phyloP scores from a whole-genome alignment of 2,113 vertebrate genomes.

The Motacilla tschutschensis region DNA sequence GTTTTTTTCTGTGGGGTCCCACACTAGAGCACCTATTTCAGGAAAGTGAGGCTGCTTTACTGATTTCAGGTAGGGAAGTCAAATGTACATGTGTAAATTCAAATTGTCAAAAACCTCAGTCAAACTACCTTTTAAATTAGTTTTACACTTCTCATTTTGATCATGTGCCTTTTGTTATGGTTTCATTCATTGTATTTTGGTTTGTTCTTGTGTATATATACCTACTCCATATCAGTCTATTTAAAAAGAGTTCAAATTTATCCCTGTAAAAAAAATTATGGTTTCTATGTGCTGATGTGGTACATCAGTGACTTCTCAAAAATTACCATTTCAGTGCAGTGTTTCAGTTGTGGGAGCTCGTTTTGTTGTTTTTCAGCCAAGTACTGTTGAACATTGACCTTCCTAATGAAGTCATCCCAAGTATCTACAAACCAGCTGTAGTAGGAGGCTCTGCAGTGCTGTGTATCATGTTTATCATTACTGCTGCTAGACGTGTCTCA shows the following conservation, averaged over 20 bases:
- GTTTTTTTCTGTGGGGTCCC: neutral
- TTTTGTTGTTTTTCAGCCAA: neutral
- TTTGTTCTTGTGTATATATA: neutral
- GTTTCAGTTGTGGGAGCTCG: neutral
- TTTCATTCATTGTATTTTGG: neutral
- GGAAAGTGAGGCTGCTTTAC: conserved; percentile 7
- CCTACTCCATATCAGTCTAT: neutral
- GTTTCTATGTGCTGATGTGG: neutral
- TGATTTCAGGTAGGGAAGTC: conserved; percentile 2
- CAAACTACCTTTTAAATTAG: neutral
- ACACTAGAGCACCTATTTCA: neutral
- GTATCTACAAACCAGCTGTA: neutral
- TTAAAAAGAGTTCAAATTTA: neutral
- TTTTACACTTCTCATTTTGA: conserved; percentile 23
- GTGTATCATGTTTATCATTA: neutral
- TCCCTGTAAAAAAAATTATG: neutral
- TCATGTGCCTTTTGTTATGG: conserved; percentile 28
- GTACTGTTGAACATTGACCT: neutral
- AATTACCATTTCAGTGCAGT: neutral
- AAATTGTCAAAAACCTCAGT: neutral
- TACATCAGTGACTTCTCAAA: neutral
- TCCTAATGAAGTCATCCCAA: neutral
- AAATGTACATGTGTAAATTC: neutral
- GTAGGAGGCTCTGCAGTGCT: neutral
- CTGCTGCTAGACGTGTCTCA: neutral